These are phyloP conservation scores for Heliocidaris erythrogramma DNA, from an alignment of 35 echinoderm and acorn worm genomes.

Conservation along the genomic window DNA sequence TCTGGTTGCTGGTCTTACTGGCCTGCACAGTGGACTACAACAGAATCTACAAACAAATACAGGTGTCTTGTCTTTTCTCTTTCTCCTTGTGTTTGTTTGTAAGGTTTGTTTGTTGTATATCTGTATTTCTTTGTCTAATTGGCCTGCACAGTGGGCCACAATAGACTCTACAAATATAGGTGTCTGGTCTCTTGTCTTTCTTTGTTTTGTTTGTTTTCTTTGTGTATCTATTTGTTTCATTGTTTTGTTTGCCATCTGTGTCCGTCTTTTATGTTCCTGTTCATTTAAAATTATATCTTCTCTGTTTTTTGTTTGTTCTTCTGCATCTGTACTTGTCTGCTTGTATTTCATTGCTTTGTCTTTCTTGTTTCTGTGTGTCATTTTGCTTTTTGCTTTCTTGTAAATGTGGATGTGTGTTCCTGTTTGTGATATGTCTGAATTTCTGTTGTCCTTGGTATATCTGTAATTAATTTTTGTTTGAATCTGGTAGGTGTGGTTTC, in stretches of 20 bases:
- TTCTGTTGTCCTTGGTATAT: not conserved
- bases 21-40: constrained; percentile 24
- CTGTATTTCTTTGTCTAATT: constrained; percentile 13
- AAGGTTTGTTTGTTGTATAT: constrained; percentile 43
- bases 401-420: not conserved
- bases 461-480: no score
- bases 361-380: not conserved
- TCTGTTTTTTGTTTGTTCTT: not conserved
- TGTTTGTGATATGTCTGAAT: not conserved
- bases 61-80: constrained; percentile 26
- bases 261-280: no score
- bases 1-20: constrained; percentile 23
- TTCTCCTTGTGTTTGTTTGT: no score
- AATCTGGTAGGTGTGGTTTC: no score
- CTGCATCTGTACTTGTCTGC: not conserved
- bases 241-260: no score
- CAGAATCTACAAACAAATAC: constrained; percentile 29
- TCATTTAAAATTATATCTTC: no score
- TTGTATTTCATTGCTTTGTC: not conserved
- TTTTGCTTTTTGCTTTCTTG: not conserved
- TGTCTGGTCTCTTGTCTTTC: not conserved
- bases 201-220: not conserved
- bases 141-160: not conserved
- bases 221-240: not conserved
- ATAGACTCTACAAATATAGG: no score